A percentile compares a stretch with the other conserved stretches of the same genome.
Conservation (phyloP, 2,888 invertebrate species). For the Leucozona laternaria region DNA sequence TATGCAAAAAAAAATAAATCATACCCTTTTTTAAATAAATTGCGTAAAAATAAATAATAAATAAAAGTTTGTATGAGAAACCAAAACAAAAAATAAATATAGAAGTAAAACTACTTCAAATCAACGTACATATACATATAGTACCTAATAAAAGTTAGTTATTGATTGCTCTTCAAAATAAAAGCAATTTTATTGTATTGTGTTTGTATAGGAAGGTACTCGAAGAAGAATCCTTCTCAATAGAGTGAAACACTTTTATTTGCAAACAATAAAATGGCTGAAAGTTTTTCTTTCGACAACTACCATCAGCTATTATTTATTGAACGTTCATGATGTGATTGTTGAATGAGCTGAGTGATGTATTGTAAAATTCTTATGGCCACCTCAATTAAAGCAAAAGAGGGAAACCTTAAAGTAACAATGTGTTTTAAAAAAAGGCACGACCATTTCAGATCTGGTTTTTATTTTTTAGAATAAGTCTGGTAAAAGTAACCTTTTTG, state of each 20-base stretch:
- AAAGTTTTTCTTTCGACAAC: slow-evolving; percentile 20
- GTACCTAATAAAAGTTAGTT: slow-evolving; percentile 14
- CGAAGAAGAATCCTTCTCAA: slow-evolving; percentile 15
- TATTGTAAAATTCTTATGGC: background rate
- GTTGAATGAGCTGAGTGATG: slow-evolving; percentile 21
- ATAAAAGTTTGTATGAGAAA: background rate
- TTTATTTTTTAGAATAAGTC: too few relatives aligned
- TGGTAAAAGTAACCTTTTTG: too few relatives aligned
- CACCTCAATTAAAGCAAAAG: background rate
- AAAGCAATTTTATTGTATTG: slow-evolving; percentile 21
- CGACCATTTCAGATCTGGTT: too few relatives aligned
- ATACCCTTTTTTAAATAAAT: too few relatives aligned
- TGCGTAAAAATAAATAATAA: too few relatives aligned
- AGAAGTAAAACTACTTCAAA: background rate
- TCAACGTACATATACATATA: too few relatives aligned
- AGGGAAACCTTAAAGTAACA: background rate
- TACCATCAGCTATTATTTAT: slow-evolving; percentile 12
- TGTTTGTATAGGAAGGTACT: background rate
- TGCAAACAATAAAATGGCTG: slow-evolving; percentile 26
- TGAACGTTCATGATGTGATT: slow-evolving; percentile 10
- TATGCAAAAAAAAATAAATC: too few relatives aligned
- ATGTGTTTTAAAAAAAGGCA: background rate
- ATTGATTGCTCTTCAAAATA: slow-evolving; percentile 23
- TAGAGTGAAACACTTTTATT: slow-evolving; percentile 31
- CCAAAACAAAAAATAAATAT: background rate